Evolutionary conservation across 2,888 invertebrate species (phyloP), one percentile per base, ranked within the genome.

Genomic region (Neoaliturus tenellus): DNA sequence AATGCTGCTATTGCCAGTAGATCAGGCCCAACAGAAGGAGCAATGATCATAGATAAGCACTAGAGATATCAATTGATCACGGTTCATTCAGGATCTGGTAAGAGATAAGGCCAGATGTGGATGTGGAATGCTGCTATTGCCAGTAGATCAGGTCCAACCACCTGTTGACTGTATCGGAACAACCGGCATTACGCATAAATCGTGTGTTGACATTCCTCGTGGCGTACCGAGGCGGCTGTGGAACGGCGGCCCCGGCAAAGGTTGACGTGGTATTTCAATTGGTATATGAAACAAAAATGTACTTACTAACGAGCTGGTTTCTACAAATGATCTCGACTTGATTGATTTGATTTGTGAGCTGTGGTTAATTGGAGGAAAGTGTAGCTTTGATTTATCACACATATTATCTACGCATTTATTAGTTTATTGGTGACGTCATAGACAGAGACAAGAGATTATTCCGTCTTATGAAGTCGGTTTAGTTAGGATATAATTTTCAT

Each of bases 111-210:
- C 44, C 44, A 12, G 44, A 44, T 44, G 14, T 6, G 44, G 44
- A 12, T 12, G 17, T 14, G 44, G 44, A 44, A 44, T 44, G 44
- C 44, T 8, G 44, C 44, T 14, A 17, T 2, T 12, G 44, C 44
- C 8, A 12, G 51, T 51, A 2, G 51, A 51, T 51, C 51, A 51
- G 51, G 23, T 10, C 20, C 51, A 20, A 51, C 51, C 51, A 51
- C 51, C 51, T 51, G 51, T 51, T 51, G 20, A 51, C 51, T 51
- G 51, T 23, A 51, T 51, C 51, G 5, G 51, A 51, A 51, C 51
- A 51, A 51, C 51, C 51, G 51, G 51, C 51, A 51, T 51, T 51
- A 51, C 2, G 20, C 51, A 51, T 51, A 51, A 51, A 51, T 51
- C 51, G 51, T 6, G 20, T 23, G 51, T 51, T 51, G 51, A 20